These are phyloP conservation scores for Sebastiscus tertius DNA, from an alignment of 2,797 vertebrate species.

Conservation along the genomic window DNA sequence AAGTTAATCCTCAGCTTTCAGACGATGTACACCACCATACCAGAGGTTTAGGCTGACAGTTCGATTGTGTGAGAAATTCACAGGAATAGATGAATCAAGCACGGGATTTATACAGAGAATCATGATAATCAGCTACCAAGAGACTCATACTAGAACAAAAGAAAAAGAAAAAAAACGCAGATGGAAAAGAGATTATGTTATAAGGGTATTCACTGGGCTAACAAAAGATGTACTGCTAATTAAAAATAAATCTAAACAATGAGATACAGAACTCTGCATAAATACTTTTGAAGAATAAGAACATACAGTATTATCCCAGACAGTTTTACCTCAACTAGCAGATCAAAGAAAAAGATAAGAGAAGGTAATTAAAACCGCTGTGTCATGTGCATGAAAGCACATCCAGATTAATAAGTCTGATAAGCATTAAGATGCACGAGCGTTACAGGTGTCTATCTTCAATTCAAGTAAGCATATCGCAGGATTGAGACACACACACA, in stretches of 20 bases:
- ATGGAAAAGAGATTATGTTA: conserved; percentile 10
- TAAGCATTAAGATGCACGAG: conserved; percentile 36
- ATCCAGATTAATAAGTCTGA: conserved; percentile 45
- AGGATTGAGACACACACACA: neutral
- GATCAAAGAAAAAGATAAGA: conserved; percentile 51
- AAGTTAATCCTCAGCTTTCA: neutral
- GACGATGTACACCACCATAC: neutral
- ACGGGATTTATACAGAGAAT: neutral
- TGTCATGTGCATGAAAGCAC: conserved; percentile 47
- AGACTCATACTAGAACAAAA: conserved; percentile 24
- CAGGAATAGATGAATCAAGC: neutral
- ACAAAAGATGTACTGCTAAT: conserved; percentile 12
- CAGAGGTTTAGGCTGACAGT: neutral
- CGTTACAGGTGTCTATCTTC: conserved; percentile 18
- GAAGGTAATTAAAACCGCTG: conserved; percentile 44
- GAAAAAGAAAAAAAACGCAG: neutral
- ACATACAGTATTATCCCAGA: neutral
- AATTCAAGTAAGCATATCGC: neutral
- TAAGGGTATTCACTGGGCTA: neutral
- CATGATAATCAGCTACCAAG: conserved; percentile 27
- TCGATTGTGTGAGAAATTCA: neutral
- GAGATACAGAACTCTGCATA: neutral
- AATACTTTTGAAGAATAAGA: neutral
- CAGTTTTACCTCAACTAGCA: conserved; percentile 1
- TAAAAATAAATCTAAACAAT: neutral